phyloP scores from a whole-genome alignment of 2,797 vertebrate genomes.

The Sternotherus odoratus region DNA sequence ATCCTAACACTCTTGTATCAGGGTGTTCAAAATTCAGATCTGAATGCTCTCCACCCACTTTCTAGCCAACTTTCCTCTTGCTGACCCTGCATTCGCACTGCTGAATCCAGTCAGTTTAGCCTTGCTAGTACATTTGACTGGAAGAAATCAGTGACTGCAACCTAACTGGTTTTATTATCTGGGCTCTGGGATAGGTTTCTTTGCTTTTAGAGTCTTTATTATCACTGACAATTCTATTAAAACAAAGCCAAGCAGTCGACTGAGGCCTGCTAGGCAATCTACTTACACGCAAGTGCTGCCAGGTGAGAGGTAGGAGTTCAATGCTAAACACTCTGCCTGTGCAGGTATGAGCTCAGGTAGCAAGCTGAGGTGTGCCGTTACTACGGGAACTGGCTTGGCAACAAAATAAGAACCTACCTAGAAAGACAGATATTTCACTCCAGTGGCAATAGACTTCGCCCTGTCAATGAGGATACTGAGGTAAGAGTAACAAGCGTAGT shows the following conservation, averaged over 20 bases:
- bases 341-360: neutral
- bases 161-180: neutral
- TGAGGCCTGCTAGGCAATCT: accelerated
- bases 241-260: neutral
- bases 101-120: neutral
- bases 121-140: accelerated
- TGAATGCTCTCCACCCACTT: neutral
- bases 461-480: neutral
- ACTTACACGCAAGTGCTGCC: neutral
- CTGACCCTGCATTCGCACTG: neutral
- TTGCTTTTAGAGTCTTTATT: neutral
- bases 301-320: neutral
- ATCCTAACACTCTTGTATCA: neutral
- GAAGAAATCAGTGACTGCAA: neutral
- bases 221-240: neutral
- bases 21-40: neutral
- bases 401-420: neutral
- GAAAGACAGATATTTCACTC: neutral
- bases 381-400: neutral
- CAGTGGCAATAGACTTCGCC: neutral
- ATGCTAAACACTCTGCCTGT: neutral
- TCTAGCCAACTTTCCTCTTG: neutral
- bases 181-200: neutral
- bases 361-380: neutral
- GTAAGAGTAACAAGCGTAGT: neutral